Evolutionary conservation across 2,113 vertebrate species (phyloP).

Genomic region (Pteronura brasiliensis): DNA sequence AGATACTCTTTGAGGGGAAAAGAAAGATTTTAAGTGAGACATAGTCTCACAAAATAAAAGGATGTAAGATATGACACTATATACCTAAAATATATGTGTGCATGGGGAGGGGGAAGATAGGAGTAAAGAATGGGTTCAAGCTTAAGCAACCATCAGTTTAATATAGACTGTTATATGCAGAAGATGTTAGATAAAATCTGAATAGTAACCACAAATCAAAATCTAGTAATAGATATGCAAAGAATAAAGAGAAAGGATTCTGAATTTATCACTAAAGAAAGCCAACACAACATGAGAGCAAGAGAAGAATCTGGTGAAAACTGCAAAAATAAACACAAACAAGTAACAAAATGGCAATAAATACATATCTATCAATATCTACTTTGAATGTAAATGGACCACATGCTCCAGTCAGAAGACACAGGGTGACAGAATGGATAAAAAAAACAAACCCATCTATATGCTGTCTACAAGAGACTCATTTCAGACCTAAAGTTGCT

Average conservation of each 20-base stretch:
- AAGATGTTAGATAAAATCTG: background rate
- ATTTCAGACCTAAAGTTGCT: background rate
- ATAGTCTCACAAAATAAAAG: too few species aligned
- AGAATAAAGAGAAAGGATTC: background rate
- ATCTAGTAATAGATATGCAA: background rate
- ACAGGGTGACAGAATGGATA: background rate
- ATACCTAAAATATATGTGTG: too few species aligned
- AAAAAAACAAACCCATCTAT: background rate
- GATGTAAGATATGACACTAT: too few species aligned
- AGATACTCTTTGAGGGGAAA: too few species aligned
- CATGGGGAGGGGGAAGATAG: too few species aligned
- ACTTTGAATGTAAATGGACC: background rate
- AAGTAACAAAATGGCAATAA: background rate
- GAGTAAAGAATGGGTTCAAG: too few species aligned
- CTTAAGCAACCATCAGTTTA: rapidly evolving
- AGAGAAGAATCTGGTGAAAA: background rate
- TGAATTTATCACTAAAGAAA: background rate
- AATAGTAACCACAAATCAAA: background rate
- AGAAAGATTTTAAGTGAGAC: too few species aligned
- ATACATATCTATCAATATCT: background rate
- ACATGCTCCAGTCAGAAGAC: background rate
- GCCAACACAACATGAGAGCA: background rate
- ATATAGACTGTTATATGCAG: background rate
- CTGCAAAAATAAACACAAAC: background rate
- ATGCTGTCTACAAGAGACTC: background rate